phyloP scores from a whole-genome alignment of 2,113 vertebrate genomes.

The Natator depressus region DNA sequence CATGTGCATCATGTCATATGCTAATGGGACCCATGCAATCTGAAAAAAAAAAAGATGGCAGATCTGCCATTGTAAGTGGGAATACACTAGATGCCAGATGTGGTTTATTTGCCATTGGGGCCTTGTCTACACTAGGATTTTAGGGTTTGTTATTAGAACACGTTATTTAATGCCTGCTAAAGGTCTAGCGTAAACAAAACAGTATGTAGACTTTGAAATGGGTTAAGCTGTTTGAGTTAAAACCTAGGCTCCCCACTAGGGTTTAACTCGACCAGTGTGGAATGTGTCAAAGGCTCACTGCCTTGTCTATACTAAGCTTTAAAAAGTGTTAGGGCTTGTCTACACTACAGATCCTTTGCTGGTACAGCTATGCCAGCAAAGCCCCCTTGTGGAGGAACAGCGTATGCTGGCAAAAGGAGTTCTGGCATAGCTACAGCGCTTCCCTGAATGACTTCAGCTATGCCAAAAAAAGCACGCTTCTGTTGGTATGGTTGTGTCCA shows the following conservation, averaged over 20 bases:
- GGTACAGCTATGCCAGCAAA: not conserved
- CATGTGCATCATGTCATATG: not conserved
- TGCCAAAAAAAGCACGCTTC: not conserved
- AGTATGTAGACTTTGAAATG: not conserved
- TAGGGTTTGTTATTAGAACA: not conserved
- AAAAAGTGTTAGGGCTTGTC: not conserved
- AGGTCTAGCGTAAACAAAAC: not conserved
- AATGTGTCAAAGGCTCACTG: not conserved
- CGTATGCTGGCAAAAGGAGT: not conserved
- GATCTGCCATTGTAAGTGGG: not conserved
- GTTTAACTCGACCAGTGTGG: not conserved
- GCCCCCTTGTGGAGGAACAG: not conserved
- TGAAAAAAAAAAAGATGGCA: not conserved
- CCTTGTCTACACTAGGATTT: not conserved
- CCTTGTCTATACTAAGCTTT: not conserved
- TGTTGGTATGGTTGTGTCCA: not conserved
- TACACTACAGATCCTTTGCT: not conserved
- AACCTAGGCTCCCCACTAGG: not conserved
- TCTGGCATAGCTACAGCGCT: not conserved
- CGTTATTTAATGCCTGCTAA: not conserved
- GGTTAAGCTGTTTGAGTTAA: not conserved
- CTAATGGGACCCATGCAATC: not conserved
- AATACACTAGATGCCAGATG: not conserved
- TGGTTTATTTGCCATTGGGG: not conserved
- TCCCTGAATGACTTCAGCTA: not conserved